Conservation (phyloP, 1,140 invertebrate species). For the Gyrodactylus salaris region DNA sequence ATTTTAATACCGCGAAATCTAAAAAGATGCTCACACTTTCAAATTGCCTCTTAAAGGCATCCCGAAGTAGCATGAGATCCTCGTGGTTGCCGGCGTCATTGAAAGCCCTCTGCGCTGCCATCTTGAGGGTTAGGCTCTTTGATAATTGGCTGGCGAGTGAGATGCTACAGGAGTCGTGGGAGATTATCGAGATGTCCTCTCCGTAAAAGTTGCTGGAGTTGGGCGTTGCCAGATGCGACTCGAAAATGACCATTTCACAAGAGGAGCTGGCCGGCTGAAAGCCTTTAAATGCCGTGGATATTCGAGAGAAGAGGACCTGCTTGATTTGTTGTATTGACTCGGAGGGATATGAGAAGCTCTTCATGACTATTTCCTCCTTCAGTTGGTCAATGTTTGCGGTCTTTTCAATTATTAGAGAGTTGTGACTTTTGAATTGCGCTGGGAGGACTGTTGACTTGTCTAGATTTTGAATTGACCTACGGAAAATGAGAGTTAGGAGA, state of each 20-base stretch:
- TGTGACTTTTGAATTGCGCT: background rate
- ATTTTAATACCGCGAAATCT: no score
- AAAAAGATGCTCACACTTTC: no score
- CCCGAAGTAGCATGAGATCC: no score
- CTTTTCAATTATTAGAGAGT: background rate
- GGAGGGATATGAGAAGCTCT: background rate
- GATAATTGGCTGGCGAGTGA: background rate
- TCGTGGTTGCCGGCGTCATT: no score
- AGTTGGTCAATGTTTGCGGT: background rate
- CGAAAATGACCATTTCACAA: background rate
- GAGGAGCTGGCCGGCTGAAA: background rate
- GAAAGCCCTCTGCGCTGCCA: background rate
- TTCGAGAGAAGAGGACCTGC: background rate
- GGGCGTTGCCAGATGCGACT: background rate
- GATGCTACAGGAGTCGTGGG: background rate
- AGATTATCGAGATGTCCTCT: background rate
- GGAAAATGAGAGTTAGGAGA: no score
- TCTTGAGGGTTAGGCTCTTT: background rate
- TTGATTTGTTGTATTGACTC: background rate
- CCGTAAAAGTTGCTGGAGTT: background rate
- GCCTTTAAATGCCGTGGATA: background rate
- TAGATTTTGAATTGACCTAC: background rate
- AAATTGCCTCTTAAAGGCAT: no score
- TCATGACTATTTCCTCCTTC: background rate
- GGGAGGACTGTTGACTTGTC: background rate